These are phyloP conservation scores for Pterostichus niger DNA, from an alignment of 2,888 invertebrate species.

Conservation along the genomic window DNA sequence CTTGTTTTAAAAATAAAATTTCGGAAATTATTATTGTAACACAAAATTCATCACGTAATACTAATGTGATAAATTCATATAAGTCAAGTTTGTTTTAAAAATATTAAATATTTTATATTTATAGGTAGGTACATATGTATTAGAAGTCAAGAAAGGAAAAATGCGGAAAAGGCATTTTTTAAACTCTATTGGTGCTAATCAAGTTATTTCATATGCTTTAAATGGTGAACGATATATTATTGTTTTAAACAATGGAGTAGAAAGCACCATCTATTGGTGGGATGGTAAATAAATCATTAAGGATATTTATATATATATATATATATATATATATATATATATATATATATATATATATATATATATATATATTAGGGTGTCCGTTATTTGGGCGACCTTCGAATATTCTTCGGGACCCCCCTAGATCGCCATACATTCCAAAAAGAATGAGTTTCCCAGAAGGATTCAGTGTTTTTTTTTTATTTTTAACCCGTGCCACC, in stretches of 20 bases:
- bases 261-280: slow-evolving; percentile 46
- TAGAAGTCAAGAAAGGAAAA: slow-evolving; percentile 43
- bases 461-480: no score
- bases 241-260: slow-evolving; percentile 17
- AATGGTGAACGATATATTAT: slow-evolving; percentile 48
- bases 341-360: no score
- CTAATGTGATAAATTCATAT: slow-evolving; percentile 14
- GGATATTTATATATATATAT: neutral
- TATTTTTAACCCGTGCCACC: no score
- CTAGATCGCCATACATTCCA: no score
- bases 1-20: slow-evolving; percentile 40
- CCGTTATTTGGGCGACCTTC: no score
- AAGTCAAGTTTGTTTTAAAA: neutral
- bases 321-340: no score
- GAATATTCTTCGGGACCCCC: no score
- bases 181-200: slow-evolving; percentile 15
- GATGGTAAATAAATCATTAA: slow-evolving; percentile 19
- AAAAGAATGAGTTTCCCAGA: no score
- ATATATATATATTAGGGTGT: no score
- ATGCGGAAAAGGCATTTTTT: slow-evolving; percentile 31
- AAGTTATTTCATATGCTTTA: slow-evolving; percentile 21
- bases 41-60: slow-evolving; percentile 15
- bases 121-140: slow-evolving; percentile 35
- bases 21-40: slow-evolving; percentile 15
- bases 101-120: slow-evolving; percentile 15